These are phyloP conservation scores for Drosophila sulfurigaster DNA, from an alignment of 1,140 invertebrate genomes.

Conservation along the genomic window DNA sequence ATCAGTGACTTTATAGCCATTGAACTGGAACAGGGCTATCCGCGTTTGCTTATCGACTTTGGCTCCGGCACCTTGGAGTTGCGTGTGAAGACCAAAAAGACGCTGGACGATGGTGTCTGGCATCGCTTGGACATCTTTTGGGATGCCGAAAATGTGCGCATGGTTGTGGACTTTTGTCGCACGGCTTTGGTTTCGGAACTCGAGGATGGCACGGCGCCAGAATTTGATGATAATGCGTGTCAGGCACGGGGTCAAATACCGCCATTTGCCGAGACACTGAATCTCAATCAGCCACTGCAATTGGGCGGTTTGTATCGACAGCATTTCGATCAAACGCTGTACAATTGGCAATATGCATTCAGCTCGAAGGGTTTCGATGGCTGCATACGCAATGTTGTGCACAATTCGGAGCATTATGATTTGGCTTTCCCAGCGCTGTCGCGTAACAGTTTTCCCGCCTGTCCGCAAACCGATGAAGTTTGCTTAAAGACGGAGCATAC, in stretches of 20 bases:
- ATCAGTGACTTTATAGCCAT: slow-evolving; percentile 89
- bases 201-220: slow-evolving; percentile 86
- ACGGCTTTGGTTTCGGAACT: slow-evolving; percentile 86
- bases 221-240: slow-evolving; percentile 87
- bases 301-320: slow-evolving; percentile 88
- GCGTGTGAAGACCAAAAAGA: slow-evolving; percentile 86
- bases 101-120: slow-evolving; percentile 89
- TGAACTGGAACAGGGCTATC: slow-evolving; percentile 88
- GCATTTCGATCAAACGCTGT: slow-evolving; percentile 86
- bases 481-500: slow-evolving; percentile 86
- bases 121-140: slow-evolving; percentile 89
- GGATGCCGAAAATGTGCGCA: slow-evolving; percentile 87
- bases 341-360: slow-evolving; percentile 86
- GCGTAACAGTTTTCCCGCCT: slow-evolving; percentile 86
- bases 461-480: slow-evolving; percentile 87
- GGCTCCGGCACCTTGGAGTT: slow-evolving; percentile 89
- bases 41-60: slow-evolving; percentile 89
- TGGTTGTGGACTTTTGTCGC: slow-evolving; percentile 89
- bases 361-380: slow-evolving; percentile 87
- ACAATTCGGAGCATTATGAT: slow-evolving; percentile 89
- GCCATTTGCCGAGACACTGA: slow-evolving; percentile 89
- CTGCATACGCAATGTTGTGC: slow-evolving; percentile 89
- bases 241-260: slow-evolving; percentile 87
- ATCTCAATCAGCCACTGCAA: slow-evolving; percentile 89
- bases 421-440: slow-evolving; percentile 87